These are phyloP conservation scores for Brotogeris chrysoptera DNA, from an alignment of 2,797 vertebrate genomes.

Conservation along the genomic window DNA sequence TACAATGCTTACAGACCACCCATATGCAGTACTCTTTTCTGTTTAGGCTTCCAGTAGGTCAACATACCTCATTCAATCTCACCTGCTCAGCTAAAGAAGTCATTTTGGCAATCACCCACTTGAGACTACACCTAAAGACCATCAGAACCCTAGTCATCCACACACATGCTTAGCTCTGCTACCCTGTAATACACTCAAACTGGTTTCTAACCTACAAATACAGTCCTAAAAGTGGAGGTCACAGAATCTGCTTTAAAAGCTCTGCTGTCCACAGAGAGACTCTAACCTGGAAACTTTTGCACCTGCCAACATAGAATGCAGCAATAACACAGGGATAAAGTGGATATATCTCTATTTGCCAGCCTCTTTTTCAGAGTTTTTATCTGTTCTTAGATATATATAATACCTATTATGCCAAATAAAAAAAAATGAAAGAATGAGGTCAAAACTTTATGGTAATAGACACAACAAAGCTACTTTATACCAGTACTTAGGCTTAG, in stretches of 20 bases:
- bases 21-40: not conserved
- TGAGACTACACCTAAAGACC: not conserved
- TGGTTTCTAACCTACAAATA: not conserved
- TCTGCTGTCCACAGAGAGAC: not conserved
- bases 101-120: not conserved
- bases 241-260: not conserved
- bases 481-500: not conserved
- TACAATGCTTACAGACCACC: not conserved
- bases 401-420: not conserved
- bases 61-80: not conserved
- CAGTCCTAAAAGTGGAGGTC: not conserved
- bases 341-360: not conserved
- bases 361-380: not conserved
- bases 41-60: not conserved
- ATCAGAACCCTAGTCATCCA: not conserved
- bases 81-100: not conserved
- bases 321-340: not conserved
- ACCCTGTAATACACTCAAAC: not conserved
- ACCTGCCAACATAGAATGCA: not conserved
- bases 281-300: not conserved
- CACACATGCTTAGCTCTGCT: rapidly evolving
- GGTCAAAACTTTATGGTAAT: not conserved
- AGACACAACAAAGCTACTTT: not conserved
- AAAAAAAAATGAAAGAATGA: not conserved
- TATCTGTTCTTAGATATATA: not conserved